Conservation (phyloP, 1,140 invertebrate genomes). For the Branchinecta lindahli region DNA sequence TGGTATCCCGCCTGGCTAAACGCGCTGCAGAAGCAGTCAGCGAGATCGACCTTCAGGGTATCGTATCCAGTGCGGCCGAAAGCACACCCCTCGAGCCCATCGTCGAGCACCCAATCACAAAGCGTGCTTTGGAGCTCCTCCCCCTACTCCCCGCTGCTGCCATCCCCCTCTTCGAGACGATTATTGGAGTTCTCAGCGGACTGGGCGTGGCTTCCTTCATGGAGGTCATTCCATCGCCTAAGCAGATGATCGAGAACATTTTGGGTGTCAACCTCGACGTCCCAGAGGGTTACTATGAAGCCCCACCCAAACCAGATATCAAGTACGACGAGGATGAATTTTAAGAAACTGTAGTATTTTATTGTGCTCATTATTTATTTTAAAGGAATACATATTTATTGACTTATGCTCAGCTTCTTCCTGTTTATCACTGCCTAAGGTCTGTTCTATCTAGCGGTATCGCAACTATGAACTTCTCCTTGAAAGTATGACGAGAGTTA, state of each 20-base stretch:
- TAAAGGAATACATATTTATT: background rate
- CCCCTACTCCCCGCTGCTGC: background rate
- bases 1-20: no score
- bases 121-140: background rate
- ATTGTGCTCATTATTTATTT: slow-evolving; percentile 13
- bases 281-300: background rate
- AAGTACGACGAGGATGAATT: background rate
- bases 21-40: background rate
- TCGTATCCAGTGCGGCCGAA: background rate
- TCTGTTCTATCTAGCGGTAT: no score
- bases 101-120: background rate
- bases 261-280: background rate
- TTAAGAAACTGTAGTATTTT: slow-evolving; percentile 10
- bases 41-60: background rate
- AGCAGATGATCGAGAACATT: background rate
- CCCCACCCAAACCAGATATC: background rate
- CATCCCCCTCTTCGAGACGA: background rate
- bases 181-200: background rate
- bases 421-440: no score
- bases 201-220: background rate
- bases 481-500: no score
- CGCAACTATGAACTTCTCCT: no score
- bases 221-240: background rate
- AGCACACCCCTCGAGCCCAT: background rate
- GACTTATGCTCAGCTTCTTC: no score